These are phyloP conservation scores for Takifugu bimaculatus DNA, from an alignment of 2,113 vertebrate species.

Conservation along the genomic window DNA sequence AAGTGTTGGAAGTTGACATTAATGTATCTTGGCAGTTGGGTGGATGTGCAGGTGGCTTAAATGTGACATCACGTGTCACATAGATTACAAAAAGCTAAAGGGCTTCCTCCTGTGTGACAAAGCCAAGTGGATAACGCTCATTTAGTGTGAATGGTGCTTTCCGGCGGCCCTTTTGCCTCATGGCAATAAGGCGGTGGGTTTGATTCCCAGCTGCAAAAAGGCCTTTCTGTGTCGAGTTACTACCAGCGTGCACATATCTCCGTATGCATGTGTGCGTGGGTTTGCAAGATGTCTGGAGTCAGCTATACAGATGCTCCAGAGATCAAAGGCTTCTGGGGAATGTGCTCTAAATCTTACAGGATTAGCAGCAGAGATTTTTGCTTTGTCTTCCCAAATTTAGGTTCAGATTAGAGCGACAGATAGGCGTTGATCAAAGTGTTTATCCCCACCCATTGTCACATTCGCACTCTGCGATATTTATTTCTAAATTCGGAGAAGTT, in stretches of 20 bases:
- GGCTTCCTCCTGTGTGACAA: slow-evolving; percentile 38
- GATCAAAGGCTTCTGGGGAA: slow-evolving; percentile 75
- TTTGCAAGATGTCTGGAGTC: slow-evolving; percentile 57
- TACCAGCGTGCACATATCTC: slow-evolving; percentile 13
- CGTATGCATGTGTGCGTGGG: slow-evolving; percentile 29
- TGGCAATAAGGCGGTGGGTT: no score
- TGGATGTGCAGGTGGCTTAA: slow-evolving; percentile 46
- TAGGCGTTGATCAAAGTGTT: slow-evolving; percentile 61
- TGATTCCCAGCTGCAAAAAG: no score
- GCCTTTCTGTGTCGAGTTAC: no score
- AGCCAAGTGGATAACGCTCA: slow-evolving; percentile 32
- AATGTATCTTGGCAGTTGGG: slow-evolving; percentile 46
- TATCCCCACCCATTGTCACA: slow-evolving; percentile 14
- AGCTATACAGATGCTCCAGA: slow-evolving; percentile 68
- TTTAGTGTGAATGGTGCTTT: slow-evolving; percentile 28
- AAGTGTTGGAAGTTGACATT: slow-evolving; percentile 48
- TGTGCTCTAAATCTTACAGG: slow-evolving; percentile 67
- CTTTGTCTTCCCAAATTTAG: slow-evolving; percentile 70
- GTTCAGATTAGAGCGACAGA: slow-evolving; percentile 45
- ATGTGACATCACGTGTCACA: slow-evolving; percentile 53
- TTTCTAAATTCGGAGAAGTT: slow-evolving; percentile 24
- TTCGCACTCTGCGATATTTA: slow-evolving; percentile 39
- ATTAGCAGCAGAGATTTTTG: slow-evolving; percentile 71
- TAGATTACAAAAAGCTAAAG: slow-evolving; percentile 37
- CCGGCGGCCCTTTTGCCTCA: not conserved